Conservation (phyloP, 2,113 vertebrate species). For the Isichthys henryi region DNA sequence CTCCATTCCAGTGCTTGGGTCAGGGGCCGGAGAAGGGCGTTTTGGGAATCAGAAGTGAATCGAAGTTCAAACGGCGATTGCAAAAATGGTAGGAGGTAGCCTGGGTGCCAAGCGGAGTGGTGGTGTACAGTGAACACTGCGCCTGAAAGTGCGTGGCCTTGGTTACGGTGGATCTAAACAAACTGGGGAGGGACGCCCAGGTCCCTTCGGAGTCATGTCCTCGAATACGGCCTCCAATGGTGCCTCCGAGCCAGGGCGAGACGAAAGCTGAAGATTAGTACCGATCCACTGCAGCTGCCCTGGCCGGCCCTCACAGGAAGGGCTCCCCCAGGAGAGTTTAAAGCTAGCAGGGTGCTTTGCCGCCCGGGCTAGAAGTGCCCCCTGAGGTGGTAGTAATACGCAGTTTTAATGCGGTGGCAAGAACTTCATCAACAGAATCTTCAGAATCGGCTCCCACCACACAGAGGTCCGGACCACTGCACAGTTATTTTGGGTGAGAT, state of each 20-base stretch:
- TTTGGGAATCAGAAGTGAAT: conserved; percentile 13
- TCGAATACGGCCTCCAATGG: neutral
- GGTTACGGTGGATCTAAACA: conserved; percentile 12
- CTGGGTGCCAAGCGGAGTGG: neutral
- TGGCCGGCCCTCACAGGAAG: neutral
- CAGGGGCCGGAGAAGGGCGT: neutral
- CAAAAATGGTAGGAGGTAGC: neutral
- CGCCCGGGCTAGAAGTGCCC: neutral
- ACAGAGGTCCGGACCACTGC: neutral
- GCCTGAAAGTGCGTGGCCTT: neutral
- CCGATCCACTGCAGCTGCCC: neutral
- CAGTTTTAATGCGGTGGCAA: neutral
- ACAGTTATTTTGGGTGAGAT: neutral
- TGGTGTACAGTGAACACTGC: neutral
- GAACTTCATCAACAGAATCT: neutral
- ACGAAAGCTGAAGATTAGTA: neutral
- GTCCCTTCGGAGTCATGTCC: neutral
- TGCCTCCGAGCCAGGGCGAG: neutral
- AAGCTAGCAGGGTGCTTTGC: neutral
- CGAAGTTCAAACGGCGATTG: conserved; percentile 14
- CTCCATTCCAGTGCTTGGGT: neutral
- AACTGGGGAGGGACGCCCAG: neutral
- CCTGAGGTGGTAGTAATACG: neutral
- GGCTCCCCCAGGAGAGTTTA: neutral
- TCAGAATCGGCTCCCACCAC: neutral